Base-by-base conservation (phyloP, 2,888 invertebrate species). In the Campoletis raptor region DNA sequence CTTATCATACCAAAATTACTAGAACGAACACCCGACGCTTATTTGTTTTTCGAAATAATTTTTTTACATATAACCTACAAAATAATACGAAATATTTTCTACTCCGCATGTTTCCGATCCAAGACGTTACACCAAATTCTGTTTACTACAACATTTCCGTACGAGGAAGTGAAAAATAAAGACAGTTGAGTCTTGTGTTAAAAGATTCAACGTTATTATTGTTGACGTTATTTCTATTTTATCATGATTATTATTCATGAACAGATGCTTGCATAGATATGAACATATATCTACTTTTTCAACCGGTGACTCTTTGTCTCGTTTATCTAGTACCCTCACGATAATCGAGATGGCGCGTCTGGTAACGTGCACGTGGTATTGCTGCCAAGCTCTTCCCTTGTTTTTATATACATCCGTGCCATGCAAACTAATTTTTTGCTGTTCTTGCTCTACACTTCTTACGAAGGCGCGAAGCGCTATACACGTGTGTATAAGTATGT, bases 401-500 rank as follows among this genome's bases (percentile, higher is more conserved):
- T 66, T 76, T 67, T 79, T 42, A n/a, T 64, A 61, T 18, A 42
- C 74, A 40, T 18, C 21, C 54, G 45, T 66, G 24, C 52, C 52
- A 66, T 77, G 80, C 74, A 52, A 37, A 81, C 78, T 79, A 84
- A 74, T 86, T 88, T 85, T 85, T 85, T 82, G 76, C 80, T 81
- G 77, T 67, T 83, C 83, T 85, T 67, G 84, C 82, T 84, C 45
- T 54, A 66, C 81, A 48, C 69, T 66, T 86, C 42, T 70, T 84
- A 81, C 45, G 73, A 73, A 77, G 69, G 73, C 67, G n/a, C 24
- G 64, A 10, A 40, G 76, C 78, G 64, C 64, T 70, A 15, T n/a
- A 57, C 52, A 64, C 36, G 52, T 42, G n/a, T 54, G 15, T 54
- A 21, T 57, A 37, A 9, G 36, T 37, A 24, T 21, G 37, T 61